Percentiles rank a stretch among this genome's conserved stretches.
Evolutionary conservation across 1,140 invertebrate genomes (phyloP).

Genomic region (Ceratosolen fusciceps): DNA sequence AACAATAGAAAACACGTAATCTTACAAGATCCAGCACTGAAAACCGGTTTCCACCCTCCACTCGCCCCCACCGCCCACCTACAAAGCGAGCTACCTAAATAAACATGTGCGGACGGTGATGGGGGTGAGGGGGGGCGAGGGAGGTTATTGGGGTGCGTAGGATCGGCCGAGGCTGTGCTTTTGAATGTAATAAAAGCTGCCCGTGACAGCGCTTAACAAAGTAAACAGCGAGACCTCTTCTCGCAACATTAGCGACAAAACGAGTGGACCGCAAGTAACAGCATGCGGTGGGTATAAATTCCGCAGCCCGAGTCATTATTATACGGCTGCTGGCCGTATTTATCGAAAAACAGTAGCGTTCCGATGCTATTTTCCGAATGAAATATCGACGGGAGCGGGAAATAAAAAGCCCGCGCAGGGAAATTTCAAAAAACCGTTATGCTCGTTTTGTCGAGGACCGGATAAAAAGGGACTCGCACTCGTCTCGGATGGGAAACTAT

Average conservation of each 20-base stretch:
- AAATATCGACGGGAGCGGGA: neutral
- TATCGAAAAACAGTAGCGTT: neutral
- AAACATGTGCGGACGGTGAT: too few species aligned
- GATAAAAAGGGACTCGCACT: neutral
- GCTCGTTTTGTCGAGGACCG: neutral
- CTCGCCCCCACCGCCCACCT: too few species aligned
- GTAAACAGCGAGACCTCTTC: neutral
- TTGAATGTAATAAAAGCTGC: neutral
- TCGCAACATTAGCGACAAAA: neutral
- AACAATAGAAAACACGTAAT: too few species aligned
- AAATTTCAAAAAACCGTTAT: conserved; percentile 1
- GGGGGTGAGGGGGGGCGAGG: too few species aligned
- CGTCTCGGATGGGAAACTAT: too few species aligned
- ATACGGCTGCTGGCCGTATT: neutral
- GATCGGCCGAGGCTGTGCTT: neutral
- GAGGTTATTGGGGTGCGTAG: too few species aligned
- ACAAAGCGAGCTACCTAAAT: too few species aligned
- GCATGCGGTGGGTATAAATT: neutral
- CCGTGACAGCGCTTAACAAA: neutral
- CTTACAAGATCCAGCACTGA: too few species aligned
- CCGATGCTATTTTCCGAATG: neutral
- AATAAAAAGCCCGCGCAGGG: neutral
- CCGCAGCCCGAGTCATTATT: neutral
- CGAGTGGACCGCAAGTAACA: neutral
- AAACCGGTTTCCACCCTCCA: too few species aligned